These are phyloP conservation scores for Bufotes viridis DNA, from an alignment of 2,797 vertebrate genomes.

Conservation along the genomic window DNA sequence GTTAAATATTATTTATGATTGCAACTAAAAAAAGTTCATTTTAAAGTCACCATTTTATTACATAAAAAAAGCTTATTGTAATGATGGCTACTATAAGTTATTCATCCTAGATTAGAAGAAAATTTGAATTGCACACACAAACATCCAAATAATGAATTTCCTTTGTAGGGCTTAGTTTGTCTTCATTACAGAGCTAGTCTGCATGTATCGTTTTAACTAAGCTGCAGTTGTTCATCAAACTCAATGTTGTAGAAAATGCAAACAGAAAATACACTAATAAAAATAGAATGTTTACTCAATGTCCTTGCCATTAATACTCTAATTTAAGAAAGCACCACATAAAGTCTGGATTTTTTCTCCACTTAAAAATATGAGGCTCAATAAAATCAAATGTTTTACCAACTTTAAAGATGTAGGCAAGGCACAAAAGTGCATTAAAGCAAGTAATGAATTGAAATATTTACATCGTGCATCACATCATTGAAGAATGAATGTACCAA, in stretches of 20 bases:
- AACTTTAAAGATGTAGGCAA: conserved; percentile 43
- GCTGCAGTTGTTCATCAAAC: conserved; percentile 63
- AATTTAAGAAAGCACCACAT: conserved; percentile 59
- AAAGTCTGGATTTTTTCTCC: conserved; percentile 48
- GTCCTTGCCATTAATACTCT: conserved; percentile 61
- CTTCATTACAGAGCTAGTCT: conserved; percentile 60
- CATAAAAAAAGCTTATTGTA: conserved; percentile 22
- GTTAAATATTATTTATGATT: conserved; percentile 32
- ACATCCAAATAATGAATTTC: conserved; percentile 59
- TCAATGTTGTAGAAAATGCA: conserved; percentile 62
- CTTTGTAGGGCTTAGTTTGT: conserved; percentile 60
- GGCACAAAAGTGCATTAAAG: conserved; percentile 48
- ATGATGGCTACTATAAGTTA: conserved; percentile 42
- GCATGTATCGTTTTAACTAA: conserved; percentile 60
- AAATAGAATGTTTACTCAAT: conserved; percentile 62
- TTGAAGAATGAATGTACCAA: conserved; percentile 36
- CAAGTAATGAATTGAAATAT: conserved; percentile 47
- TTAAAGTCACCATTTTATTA: conserved; percentile 31
- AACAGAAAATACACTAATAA: conserved; percentile 62
- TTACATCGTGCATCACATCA: conserved; percentile 35
- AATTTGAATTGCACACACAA: conserved; percentile 50
- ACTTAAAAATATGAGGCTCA: conserved; percentile 43
- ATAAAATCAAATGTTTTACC: conserved; percentile 55
- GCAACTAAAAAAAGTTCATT: conserved; percentile 32
- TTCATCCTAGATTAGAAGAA: conserved; percentile 43